Evolutionary conservation across 2,888 invertebrate genomes (phyloP), one percentile per base, ranked within the genome.

Genomic region (Drepana falcataria): DNA sequence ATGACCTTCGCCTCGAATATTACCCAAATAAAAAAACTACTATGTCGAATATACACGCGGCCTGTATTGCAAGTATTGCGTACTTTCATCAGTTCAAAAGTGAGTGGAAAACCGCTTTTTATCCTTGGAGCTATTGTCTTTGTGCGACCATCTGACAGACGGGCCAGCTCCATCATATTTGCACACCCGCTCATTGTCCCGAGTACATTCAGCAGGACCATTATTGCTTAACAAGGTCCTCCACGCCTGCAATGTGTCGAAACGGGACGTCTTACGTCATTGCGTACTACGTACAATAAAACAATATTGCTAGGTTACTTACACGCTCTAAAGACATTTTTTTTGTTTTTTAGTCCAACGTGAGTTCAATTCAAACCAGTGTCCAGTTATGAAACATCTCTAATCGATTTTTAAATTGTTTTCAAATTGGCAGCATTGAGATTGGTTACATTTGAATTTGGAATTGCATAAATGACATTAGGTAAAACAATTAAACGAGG

Each of bases 171-270:
- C 59, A 53, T 54, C 55, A 58, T 69, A 64, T 71, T 69, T 68
- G 68, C 62, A 65, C 63, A 61, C 21, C 62, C 54, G 56, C 49
- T 64, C 62, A 68, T 71, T 70, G 66, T 68, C 57, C 60, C 51
- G 58, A 53, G 62, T 52, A 51, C 57, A 68, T 69, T 64, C 60
- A 63, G 55, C 56, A 57, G 61, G 58, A 54, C 57, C 66, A 66
- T 71, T 68, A 69, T 69, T 66, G 67, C 64, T 63, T 68, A 71
- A 70, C 69, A 66, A 73, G 70, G 61, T 57, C 57, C 61, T 55
- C 55, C 64, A 60, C 72, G 75, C 68, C 69, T 69, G 72, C 74
- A 73, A 72, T 75, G 72, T 75, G 76, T 69, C 69, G 65, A 65
- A 59, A 59, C 60, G 61, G 44, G 55, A 57, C 59, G 35, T 40